phyloP scores from a whole-genome alignment of 2,113 vertebrate species.

The Tachuris rubrigastra region DNA sequence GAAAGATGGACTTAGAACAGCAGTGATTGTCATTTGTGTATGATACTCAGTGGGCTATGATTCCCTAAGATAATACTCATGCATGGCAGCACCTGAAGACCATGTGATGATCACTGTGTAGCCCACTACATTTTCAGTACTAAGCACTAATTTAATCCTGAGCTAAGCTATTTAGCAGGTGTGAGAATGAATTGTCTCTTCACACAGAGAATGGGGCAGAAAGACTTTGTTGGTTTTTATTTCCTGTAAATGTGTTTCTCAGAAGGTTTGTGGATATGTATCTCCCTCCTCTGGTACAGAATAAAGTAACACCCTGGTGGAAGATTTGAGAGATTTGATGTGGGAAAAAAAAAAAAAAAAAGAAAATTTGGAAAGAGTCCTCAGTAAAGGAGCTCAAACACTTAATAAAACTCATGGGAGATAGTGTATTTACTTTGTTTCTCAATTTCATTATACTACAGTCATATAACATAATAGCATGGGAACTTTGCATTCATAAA shows the following conservation, averaged over 20 bases:
- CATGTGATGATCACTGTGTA: background rate
- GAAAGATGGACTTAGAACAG: conserved; percentile 13
- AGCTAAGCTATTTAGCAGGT: background rate
- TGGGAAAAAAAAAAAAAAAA: background rate
- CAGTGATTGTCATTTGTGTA: background rate
- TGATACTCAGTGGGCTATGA: background rate
- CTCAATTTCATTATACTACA: background rate
- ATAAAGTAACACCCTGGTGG: conserved; percentile 32
- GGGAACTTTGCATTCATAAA: background rate
- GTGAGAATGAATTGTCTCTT: background rate
- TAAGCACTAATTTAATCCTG: background rate
- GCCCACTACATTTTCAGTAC: background rate
- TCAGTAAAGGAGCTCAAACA: background rate
- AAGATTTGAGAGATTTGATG: background rate
- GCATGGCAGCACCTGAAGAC: background rate
- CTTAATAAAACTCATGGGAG: background rate
- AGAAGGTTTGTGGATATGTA: conserved; percentile 2
- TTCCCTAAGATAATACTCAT: background rate
- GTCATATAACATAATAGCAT: background rate
- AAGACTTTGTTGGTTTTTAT: background rate
- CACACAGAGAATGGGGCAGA: background rate
- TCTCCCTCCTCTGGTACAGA: conserved; percentile 24
- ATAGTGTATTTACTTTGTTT: background rate
- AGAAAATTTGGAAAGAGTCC: background rate
- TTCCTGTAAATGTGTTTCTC: conserved; percentile 13